Conservation (phyloP, 2,797 vertebrate species). For the Hozukius guyotensis region DNA sequence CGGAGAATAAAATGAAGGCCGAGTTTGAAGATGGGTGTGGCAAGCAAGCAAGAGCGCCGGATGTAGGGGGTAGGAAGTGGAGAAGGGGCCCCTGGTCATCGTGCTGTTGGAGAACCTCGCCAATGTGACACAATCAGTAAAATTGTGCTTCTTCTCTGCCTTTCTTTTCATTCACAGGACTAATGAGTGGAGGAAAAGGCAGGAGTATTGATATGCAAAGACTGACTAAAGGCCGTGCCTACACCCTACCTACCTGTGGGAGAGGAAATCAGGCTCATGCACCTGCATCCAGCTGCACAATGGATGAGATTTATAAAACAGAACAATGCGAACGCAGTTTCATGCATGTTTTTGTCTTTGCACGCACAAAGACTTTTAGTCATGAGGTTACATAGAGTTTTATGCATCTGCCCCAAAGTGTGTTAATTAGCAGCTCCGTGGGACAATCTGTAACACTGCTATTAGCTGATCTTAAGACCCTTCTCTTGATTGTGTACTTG, state of each 20-base stretch:
- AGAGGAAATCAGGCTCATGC: too few relatives aligned
- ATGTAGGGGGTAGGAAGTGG: too few relatives aligned
- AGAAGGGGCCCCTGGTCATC: too few relatives aligned
- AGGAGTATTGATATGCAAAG: neutral
- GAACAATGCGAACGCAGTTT: too few relatives aligned
- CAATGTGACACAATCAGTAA: neutral
- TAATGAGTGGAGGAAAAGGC: neutral
- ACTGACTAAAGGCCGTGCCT: neutral
- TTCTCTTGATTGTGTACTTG: neutral
- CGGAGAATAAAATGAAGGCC: too few relatives aligned
- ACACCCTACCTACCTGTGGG: too few relatives aligned
- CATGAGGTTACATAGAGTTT: neutral
- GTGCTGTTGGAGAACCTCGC: neutral
- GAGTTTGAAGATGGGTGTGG: too few relatives aligned
- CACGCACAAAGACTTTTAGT: neutral
- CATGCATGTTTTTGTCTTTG: neutral
- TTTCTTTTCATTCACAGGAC: neutral
- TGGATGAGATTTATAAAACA: neutral
- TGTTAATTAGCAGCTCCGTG: neutral
- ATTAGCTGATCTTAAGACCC: neutral
- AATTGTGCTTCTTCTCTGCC: neutral
- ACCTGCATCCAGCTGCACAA: neutral
- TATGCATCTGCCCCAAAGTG: too few relatives aligned
- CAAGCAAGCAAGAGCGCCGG: neutral
- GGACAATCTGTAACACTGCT: neutral